A percentile compares a stretch with the other conserved stretches of the same genome.
Conservation (phyloP, 1,140 invertebrate genomes). For the Zaprionus davidi region DNA sequence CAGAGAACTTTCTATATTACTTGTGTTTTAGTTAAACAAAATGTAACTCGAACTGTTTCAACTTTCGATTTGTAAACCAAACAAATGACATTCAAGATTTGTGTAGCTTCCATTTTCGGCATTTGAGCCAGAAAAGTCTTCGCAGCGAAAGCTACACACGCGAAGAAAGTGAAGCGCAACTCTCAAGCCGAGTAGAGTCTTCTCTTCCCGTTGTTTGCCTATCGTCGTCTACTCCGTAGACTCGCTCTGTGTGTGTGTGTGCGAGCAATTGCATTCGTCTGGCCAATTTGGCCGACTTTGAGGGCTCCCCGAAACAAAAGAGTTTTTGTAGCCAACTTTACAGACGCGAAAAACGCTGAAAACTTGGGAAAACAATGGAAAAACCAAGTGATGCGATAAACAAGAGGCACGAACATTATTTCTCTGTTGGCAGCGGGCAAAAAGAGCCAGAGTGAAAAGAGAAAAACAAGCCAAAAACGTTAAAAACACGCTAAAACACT, state of each 20-base stretch:
- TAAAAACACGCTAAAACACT: slow-evolving; percentile 24
- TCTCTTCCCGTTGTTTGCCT: slow-evolving; percentile 26
- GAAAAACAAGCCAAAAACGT: slow-evolving; percentile 19
- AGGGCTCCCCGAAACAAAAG: slow-evolving; percentile 33
- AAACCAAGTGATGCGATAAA: slow-evolving; percentile 50
- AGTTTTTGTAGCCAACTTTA: slow-evolving; percentile 54
- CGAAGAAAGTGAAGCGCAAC: slow-evolving; percentile 17
- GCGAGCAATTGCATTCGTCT: slow-evolving; percentile 42
- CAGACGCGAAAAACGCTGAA: slow-evolving; percentile 44
- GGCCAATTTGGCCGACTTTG: slow-evolving; percentile 51
- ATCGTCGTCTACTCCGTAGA: slow-evolving; percentile 19
- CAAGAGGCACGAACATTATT: slow-evolving; percentile 39
- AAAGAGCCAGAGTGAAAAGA: slow-evolving; percentile 8
- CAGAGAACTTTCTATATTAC: not conserved
- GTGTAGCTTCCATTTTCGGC: slow-evolving; percentile 32
- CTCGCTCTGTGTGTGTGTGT: slow-evolving; percentile 15
- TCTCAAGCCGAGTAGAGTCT: slow-evolving; percentile 17
- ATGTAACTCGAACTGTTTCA: not conserved
- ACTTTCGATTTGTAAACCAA: not conserved
- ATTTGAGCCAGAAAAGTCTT: slow-evolving; percentile 2
- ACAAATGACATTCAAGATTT: slow-evolving; percentile 36
- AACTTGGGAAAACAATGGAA: slow-evolving; percentile 57
- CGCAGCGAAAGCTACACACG: slow-evolving; percentile 2
- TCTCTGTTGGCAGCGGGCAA: slow-evolving; percentile 2
- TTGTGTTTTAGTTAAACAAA: not conserved